These are phyloP conservation scores for Ophioninae sp. DNA, from an alignment of 2,888 invertebrate genomes.

Conservation along the genomic window DNA sequence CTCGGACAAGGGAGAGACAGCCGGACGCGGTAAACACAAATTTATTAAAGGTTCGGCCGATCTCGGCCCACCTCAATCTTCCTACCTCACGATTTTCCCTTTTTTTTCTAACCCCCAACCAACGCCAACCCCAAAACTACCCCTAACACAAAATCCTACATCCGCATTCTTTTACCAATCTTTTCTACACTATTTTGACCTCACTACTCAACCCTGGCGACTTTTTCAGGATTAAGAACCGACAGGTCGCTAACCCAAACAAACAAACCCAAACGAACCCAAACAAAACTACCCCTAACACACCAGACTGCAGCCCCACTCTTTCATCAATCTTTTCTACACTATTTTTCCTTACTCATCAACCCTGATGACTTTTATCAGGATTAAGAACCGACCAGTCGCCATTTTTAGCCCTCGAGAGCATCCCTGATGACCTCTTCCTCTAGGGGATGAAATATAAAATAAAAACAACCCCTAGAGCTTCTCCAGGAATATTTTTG, in stretches of 20 bases:
- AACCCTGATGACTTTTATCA: neutral
- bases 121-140: neutral
- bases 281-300: too few species aligned
- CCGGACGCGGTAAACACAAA: slow-evolving; percentile 74
- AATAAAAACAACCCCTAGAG: neutral
- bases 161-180: slow-evolving; percentile 1
- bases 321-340: neutral
- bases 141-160: neutral
- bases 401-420: too few species aligned
- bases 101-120: neutral
- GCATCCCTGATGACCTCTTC: too few species aligned
- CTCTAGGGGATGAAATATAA: neutral
- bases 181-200: neutral
- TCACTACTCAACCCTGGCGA: slow-evolving; percentile 3
- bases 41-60: slow-evolving; percentile 73
- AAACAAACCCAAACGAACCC: too few species aligned
- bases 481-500: slow-evolving; percentile 20
- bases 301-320: neutral
- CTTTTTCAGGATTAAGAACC: slow-evolving; percentile 72
- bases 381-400: neutral
- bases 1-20: slow-evolving; percentile 25
- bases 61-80: slow-evolving; percentile 49
- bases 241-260: neutral
- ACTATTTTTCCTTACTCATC: neutral
- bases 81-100: slow-evolving; percentile 19